Base-by-base conservation (phyloP, 2,113 vertebrate species). In the Grammomys surdaster region DNA sequence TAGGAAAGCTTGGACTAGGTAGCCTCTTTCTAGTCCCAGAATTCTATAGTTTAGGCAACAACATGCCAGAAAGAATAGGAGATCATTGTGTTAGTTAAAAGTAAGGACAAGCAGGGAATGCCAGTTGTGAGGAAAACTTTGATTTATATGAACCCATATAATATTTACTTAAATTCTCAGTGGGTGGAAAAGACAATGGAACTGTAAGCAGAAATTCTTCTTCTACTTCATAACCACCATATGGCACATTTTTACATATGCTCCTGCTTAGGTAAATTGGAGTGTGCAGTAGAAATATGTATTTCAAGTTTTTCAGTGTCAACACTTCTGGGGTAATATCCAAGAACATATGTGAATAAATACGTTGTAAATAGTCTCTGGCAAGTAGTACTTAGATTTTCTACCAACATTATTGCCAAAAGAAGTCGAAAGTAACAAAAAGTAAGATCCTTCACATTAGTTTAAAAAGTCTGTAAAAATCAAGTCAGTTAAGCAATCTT, bases 361-460 rank as follows among this genome's bases (percentile, higher is more conserved):
- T 86, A 78, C 16, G 91, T 93, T 51, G 28, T 54, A 89, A 81
- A 91, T 87, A 94, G 13, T 87, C 17, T 82, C 19, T 90, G 33
- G n/a, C 7, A 82, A 81, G 31, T 65, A 36, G n/a, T 24, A 85
- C 73, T 88, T 85, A 33, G 33, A 78, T 20, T 88, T 11, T 92
- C 43, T 43, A 85, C 36, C 16, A n/a, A 70, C 33, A 88, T 93
- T 70, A 93, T 58, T 87, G 5, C 20, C 92, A 72, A 93, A 7
- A 72, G 19, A 95, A 81, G 43, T 81, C 93, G 22, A 88, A 97
- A 90, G 11, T 91, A 81, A 70, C 26, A 20, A 24, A 90, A 95
- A 94, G 48, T 85, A 76, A 88, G 22, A 69, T 3, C 17, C 2
- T 82, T 11, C 81, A 11, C 87, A 70, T 73, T 36, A 92, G 20